phyloP scores from a whole-genome alignment of 92 coral and sea anemone species.

The Porites rus region DNA sequence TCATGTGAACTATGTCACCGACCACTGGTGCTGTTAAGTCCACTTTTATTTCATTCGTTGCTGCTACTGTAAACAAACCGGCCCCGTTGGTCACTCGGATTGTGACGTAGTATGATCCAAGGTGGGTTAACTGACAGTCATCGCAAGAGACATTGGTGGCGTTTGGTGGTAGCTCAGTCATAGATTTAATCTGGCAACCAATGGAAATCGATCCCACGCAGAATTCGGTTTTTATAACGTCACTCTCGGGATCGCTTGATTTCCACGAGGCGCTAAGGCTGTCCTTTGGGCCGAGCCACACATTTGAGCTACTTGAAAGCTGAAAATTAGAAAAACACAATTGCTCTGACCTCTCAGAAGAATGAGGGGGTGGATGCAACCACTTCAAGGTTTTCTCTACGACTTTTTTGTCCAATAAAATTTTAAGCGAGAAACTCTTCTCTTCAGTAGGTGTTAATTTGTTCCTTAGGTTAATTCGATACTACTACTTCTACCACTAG shows the following conservation, averaged over 20 bases:
- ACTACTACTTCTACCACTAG: too few relatives aligned
- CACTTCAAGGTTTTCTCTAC: too few relatives aligned
- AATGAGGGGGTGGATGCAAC: too few relatives aligned
- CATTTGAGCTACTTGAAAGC: slow-evolving; percentile 59
- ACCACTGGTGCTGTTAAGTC: slow-evolving; percentile 82
- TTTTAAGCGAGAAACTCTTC: too few relatives aligned
- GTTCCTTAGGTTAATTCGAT: too few relatives aligned
- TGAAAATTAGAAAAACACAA: slow-evolving; percentile 17
- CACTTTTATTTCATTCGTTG: slow-evolving; percentile 63
- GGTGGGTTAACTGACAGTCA: slow-evolving; percentile 76
- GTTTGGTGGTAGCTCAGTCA: slow-evolving; percentile 63
- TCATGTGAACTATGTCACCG: slow-evolving; percentile 58
- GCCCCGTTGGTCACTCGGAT: slow-evolving; percentile 92
- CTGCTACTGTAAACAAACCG: slow-evolving; percentile 65
- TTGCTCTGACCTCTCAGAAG: background rate
- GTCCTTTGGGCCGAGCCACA: slow-evolving; percentile 75
- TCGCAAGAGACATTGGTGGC: slow-evolving; percentile 71
- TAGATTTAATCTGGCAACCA: slow-evolving; percentile 83
- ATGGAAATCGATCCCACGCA: slow-evolving; percentile 83
- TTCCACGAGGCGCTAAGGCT: slow-evolving; percentile 75
- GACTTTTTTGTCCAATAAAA: too few relatives aligned
- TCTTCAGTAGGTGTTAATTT: too few relatives aligned
- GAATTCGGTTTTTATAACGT: slow-evolving; percentile 74
- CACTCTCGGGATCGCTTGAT: slow-evolving; percentile 84
- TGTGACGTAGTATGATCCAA: slow-evolving; percentile 74